phyloP scores from a whole-genome alignment of 2,113 vertebrate species.

The Sus scrofa region T2T-Sscrofa CM000829.6:46608501-46609000 shows the following conservation, averaged over 20 bases:
- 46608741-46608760: background rate
- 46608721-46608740: background rate
- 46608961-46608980: background rate
- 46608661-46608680: background rate
- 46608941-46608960: background rate
- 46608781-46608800: background rate
- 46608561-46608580: background rate
- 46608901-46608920: background rate
- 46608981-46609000: conserved; percentile 17
- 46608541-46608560: background rate
- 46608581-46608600: background rate
- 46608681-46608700: background rate
- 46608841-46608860: background rate
- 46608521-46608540: background rate
- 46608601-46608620: background rate
- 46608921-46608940: background rate
- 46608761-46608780: background rate
- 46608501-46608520: background rate
- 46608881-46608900: background rate
- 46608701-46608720: background rate
- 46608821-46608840: background rate
- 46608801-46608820: too few relatives aligned
- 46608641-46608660: background rate
- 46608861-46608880: background rate
- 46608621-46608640: background rate